Base-by-base conservation (phyloP, 2,888 invertebrate genomes). In the Ennomos quercinarius region DNA sequence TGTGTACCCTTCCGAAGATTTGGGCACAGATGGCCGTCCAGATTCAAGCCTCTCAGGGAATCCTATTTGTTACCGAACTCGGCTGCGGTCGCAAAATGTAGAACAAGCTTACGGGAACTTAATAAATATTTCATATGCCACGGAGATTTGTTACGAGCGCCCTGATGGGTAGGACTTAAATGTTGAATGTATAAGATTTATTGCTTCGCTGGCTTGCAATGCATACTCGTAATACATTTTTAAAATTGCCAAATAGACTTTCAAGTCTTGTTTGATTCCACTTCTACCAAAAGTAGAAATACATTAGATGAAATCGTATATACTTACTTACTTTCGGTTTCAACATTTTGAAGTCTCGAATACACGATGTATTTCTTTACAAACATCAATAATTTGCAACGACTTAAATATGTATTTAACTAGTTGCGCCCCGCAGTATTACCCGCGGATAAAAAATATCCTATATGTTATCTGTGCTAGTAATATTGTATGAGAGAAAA, bases 11-110 rank as follows among this genome's bases (percentile, higher is more conserved):
- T 27, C 54, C 46, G 63, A 80, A 85, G 83, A 85, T 84, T 84
- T 74, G 83, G 83, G 77, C 87, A 87, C 90, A 91, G 88, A 89
- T 90, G 89, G 87, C 75, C 71, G 79, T 74, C 78, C 82, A 86
- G 89, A 89, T 90, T 87, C 83, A 76, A 78, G 78, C 77, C 72
- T 78, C 70, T 67, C 78, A 81, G 82, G 73, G 85, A 87, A 91
- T 89, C 86, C 89, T 84, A 89, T 90, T 88, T 86, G 80, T 77
- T 75, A 72, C 78, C 74, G 77, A 78, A 81, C 80, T 81, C 82
- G 74, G 74, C 80, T 80, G 76, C 68, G 77, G 80, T 78, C 78
- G 73, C 69, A 73, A 74, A 74, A 77, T 76, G 73, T 73, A 76
- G 77, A 81, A 86, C 77, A 80, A 78, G 80, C 83, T 87, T 83